Percentiles rank a stretch among this genome's conserved stretches.
Evolutionary conservation across 2,797 vertebrate genomes (phyloP).

Genomic region (Helostoma temminkii): DNA sequence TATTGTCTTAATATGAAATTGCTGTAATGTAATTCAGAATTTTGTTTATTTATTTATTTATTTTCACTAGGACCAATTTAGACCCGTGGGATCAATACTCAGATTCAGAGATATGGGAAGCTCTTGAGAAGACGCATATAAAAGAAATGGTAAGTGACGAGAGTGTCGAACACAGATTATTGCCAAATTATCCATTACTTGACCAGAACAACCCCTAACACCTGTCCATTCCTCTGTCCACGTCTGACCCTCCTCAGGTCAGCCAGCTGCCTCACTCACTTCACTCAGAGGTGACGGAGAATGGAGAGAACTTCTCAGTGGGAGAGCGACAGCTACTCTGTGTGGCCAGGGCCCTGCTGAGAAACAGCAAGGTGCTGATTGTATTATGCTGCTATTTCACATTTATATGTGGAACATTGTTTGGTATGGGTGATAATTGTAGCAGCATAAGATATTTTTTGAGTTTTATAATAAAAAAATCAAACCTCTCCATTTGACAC

Average conservation of each 20-base stretch:
- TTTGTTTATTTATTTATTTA: slow-evolving; percentile 8
- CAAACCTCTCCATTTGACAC: slow-evolving; percentile 6
- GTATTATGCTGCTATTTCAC: slow-evolving; percentile 24
- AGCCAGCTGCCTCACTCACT: slow-evolving; percentile 84
- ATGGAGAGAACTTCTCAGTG: slow-evolving; percentile 90
- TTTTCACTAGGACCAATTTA: slow-evolving; percentile 85
- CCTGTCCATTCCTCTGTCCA: slow-evolving; percentile 5
- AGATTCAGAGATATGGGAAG: slow-evolving; percentile 89
- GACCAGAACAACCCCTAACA: not conserved
- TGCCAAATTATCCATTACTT: not conserved
- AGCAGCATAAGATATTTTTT: slow-evolving; percentile 18
- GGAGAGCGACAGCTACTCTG: slow-evolving; percentile 90
- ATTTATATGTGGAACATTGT: slow-evolving; percentile 32
- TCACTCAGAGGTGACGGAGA: slow-evolving; percentile 86
- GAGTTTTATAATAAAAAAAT: slow-evolving; percentile 25
- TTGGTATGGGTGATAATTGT: slow-evolving; percentile 17
- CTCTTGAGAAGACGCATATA: slow-evolving; percentile 87
- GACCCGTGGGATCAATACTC: slow-evolving; percentile 87
- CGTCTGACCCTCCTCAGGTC: slow-evolving; percentile 75
- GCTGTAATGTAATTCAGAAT: slow-evolving; percentile 8
- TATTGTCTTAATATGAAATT: slow-evolving; percentile 9
- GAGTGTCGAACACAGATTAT: not conserved
- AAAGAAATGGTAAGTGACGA: slow-evolving; percentile 83
- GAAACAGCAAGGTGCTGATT: slow-evolving; percentile 87
- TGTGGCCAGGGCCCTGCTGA: slow-evolving; percentile 87